These are phyloP conservation scores for Cephalotes varians DNA, from an alignment of 2,888 invertebrate genomes.

Conservation along the genomic window DNA sequence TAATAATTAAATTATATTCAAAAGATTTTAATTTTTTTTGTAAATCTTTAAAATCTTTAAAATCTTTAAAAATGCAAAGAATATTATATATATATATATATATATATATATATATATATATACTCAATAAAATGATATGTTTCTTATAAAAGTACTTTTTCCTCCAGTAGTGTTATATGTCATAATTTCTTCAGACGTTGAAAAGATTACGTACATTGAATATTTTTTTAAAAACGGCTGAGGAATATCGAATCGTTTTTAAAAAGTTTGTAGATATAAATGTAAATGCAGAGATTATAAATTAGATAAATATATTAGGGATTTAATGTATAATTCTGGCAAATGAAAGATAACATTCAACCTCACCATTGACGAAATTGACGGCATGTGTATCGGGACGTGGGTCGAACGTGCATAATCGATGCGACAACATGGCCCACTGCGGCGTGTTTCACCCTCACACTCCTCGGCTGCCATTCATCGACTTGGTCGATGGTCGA, in stretches of 20 bases:
- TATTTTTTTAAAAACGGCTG: neutral
- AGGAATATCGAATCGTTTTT: neutral
- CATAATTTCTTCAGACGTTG: neutral
- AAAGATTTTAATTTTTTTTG: neutral
- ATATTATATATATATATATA: neutral
- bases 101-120: neutral
- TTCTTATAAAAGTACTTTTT: neutral
- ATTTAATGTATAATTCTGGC: conserved; percentile 1
- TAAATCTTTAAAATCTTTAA: too few relatives aligned
- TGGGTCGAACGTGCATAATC: conserved; percentile 79
- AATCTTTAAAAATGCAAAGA: neutral
- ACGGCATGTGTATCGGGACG: conserved; percentile 69
- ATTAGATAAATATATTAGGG: neutral
- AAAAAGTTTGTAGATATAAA: neutral
- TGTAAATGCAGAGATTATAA: neutral
- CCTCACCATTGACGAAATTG: conserved; percentile 67
- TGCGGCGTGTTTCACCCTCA: conserved; percentile 55
- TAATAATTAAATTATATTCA: neutral
- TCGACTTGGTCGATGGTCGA: conserved; percentile 55
- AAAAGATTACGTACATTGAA: neutral
- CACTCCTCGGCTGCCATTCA: conserved; percentile 22
- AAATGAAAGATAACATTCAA: conserved; percentile 12
- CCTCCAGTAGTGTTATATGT: neutral
- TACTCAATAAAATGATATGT: conserved; percentile 4
- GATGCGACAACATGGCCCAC: conserved; percentile 77